Evolutionary conservation across 1,140 invertebrate genomes (phyloP).

Genomic region (Nebria ingens): DNA sequence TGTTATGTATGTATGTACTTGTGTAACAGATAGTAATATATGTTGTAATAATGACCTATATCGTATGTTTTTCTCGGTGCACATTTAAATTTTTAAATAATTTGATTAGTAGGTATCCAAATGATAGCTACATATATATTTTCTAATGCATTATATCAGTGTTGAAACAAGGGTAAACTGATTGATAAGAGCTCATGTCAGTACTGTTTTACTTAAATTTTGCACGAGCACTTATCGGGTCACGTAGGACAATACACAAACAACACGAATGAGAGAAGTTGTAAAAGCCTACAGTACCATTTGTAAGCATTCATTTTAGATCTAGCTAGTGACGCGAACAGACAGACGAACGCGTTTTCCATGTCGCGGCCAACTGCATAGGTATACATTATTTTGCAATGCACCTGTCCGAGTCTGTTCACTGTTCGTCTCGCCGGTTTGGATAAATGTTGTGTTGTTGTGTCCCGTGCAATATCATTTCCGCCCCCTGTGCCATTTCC

Average conservation of each 20-base stretch:
- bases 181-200: not conserved
- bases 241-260: too few species aligned
- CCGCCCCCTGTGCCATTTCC: not conserved
- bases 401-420: not conserved
- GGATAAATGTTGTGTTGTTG: not conserved
- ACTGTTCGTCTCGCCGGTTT: not conserved
- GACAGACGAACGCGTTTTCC: not conserved
- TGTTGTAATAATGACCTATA: too few species aligned
- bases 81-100: too few species aligned
- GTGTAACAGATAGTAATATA: too few species aligned
- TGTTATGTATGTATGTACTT: too few species aligned
- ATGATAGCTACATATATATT: too few species aligned
- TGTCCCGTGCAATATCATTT: slow-evolving; percentile 5
- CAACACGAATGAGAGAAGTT: too few species aligned
- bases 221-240: not conserved
- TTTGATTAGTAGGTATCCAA: too few species aligned
- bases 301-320: slow-evolving; percentile 4
- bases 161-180: too few species aligned
- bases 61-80: too few species aligned
- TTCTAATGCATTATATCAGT: too few species aligned
- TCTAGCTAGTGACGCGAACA: not conserved
- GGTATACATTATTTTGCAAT: not conserved
- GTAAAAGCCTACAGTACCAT: slow-evolving; percentile 5
- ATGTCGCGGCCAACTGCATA: not conserved
- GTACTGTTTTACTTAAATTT: not conserved